A percentile compares a stretch with the other conserved stretches of the same genome.
Evolutionary conservation across 2,113 vertebrate species (phyloP).

Genomic region (Lycaon pictus): DNA sequence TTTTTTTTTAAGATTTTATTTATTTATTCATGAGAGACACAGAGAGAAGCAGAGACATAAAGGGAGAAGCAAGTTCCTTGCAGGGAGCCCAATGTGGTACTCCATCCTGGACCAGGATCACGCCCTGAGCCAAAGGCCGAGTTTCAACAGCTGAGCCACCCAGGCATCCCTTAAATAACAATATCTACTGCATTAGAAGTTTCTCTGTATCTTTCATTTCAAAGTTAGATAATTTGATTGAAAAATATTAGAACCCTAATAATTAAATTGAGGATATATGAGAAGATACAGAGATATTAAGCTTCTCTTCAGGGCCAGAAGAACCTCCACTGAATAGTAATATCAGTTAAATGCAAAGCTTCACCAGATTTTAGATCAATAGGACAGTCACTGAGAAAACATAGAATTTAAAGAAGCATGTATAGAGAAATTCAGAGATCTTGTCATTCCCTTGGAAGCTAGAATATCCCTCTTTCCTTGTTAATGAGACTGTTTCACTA

Average conservation of each 20-base stretch:
- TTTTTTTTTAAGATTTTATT: too few species aligned
- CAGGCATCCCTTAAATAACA: background rate
- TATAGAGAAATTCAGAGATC: background rate
- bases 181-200: background rate
- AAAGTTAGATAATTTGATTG: background rate
- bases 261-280: background rate
- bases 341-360: background rate
- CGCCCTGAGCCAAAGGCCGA: too few species aligned
- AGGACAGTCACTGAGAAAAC: background rate
- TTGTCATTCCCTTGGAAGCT: background rate
- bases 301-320: background rate
- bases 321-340: background rate
- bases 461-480: background rate
- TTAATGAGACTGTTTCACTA: background rate
- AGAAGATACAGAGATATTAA: background rate
- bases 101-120: too few species aligned
- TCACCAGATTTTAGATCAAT: background rate
- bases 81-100: too few species aligned
- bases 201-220: background rate
- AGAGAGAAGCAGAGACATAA: too few species aligned
- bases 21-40: too few species aligned
- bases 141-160: too few species aligned
- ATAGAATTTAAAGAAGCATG: background rate
- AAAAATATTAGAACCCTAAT: background rate
- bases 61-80: too few species aligned